Evolutionary conservation across 2,888 invertebrate genomes (phyloP).

Genomic region (Boloria selene): DNA sequence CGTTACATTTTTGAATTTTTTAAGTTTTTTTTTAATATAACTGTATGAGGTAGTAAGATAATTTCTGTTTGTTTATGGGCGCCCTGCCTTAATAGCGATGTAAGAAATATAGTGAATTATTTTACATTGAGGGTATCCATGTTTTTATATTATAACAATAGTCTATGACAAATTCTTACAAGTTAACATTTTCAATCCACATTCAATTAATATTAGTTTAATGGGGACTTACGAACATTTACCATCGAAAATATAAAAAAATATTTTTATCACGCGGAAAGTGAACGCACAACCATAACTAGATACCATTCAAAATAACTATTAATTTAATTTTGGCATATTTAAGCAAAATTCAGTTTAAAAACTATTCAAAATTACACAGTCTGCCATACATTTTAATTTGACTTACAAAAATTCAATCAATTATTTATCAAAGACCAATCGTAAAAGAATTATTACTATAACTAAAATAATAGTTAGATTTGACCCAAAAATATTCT

Average conservation of each 20-base stretch:
- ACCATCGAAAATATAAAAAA: conserved; percentile 5
- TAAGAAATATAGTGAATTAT: not conserved
- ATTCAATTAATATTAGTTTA: conserved; percentile 1
- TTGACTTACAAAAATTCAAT: no score
- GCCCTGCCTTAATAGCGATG: conserved; percentile 10
- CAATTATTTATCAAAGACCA: no score
- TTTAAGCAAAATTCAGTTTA: not conserved
- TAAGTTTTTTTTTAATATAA: conserved; percentile 8
- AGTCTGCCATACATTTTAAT: conserved; percentile 2
- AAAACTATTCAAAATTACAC: not conserved
- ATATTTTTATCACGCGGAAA: conserved; percentile 9
- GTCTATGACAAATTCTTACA: conserved; percentile 1
- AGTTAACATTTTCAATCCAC: not conserved
- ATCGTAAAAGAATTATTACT: no score
- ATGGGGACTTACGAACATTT: not conserved
- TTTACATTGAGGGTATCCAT: conserved; percentile 9
- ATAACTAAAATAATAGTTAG: no score
- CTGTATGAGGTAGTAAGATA: conserved; percentile 39
- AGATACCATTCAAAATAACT: not conserved
- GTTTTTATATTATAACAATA: not conserved
- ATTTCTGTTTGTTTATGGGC: conserved; percentile 26
- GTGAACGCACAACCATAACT: conserved; percentile 18
- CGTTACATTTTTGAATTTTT: conserved; percentile 12
- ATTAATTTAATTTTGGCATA: not conserved
- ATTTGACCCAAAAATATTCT: no score